These are phyloP conservation scores for Cyclargus thomasi DNA, from an alignment of 1,140 invertebrate species.

Conservation along the genomic window DNA sequence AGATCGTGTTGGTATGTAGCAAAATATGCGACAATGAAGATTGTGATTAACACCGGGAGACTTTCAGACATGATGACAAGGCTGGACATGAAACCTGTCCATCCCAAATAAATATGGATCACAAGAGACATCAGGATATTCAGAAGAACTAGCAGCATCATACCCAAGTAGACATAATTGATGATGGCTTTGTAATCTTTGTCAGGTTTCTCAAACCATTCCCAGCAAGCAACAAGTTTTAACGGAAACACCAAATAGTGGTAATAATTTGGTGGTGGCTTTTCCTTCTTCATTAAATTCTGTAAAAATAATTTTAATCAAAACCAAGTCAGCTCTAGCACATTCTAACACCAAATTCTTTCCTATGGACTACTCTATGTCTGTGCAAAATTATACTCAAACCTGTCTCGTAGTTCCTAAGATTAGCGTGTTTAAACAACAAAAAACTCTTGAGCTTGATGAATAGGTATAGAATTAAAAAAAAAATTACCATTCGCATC, in stretches of 20 bases:
- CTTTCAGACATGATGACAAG: conserved; percentile 52
- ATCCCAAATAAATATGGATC: conserved; percentile 47
- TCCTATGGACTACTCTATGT: no score
- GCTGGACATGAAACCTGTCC: conserved; percentile 47
- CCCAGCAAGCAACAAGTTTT: conserved; percentile 55
- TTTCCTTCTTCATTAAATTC: background rate
- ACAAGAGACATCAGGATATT: conserved; percentile 36
- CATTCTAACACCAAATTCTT: no score
- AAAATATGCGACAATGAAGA: conserved; percentile 51
- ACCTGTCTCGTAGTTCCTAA: no score
- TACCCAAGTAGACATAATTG: conserved; percentile 45
- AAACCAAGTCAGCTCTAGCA: no score
- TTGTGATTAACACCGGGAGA: conserved; percentile 43
- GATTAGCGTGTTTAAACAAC: background rate
- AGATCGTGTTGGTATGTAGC: conserved; percentile 40
- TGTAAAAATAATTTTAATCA: background rate
- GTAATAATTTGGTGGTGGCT: conserved; percentile 27
- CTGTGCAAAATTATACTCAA: no score
- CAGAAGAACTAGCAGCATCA: conserved; percentile 40
- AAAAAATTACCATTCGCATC: no score
- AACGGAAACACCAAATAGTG: conserved; percentile 47
- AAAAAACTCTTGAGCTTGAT: background rate
- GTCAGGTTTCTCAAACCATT: conserved; percentile 41
- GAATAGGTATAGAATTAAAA: no score
- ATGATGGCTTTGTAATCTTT: conserved; percentile 32